Evolutionary conservation across 92 coral and sea anemone species (phyloP).

Genomic region (Actinernus sp.): DNA sequence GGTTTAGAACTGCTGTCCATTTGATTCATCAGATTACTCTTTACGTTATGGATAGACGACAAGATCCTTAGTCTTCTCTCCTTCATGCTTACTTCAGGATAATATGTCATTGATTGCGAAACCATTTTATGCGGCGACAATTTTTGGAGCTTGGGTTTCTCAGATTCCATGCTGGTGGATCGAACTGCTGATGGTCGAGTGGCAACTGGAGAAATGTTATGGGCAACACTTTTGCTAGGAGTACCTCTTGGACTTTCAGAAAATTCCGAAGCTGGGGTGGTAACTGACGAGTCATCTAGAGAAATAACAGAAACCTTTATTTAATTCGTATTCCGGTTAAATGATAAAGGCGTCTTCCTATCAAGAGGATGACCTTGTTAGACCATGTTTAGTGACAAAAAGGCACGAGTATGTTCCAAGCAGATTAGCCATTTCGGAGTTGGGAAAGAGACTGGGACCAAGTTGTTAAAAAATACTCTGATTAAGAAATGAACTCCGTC

Average conservation of each 20-base stretch:
- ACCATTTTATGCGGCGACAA: slow-evolving; percentile 10
- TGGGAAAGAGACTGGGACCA: no score
- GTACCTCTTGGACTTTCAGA: slow-evolving; percentile 1
- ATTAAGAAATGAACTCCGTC: no score
- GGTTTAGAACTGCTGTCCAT: slow-evolving; percentile 6
- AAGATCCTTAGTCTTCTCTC: slow-evolving; percentile 53
- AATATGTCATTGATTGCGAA: slow-evolving; percentile 11
- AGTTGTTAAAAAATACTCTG: no score
- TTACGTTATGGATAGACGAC: slow-evolving; percentile 46
- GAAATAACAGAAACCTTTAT: background rate
- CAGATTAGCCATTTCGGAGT: no score
- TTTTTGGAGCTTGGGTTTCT: background rate
- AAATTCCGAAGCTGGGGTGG: slow-evolving; percentile 4
- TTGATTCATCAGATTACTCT: slow-evolving; percentile 26
- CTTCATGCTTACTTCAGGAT: slow-evolving; percentile 14
- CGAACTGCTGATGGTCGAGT: background rate
- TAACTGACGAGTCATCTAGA: background rate
- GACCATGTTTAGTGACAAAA: no score
- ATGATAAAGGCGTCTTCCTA: no score
- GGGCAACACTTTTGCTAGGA: background rate
- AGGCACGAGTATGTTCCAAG: no score
- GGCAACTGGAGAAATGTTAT: background rate
- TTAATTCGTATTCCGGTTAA: no score
- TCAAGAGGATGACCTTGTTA: no score
- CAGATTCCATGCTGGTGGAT: background rate